These are phyloP conservation scores for Callochromis pleurospilus DNA, from an alignment of 2,113 vertebrate species.

Conservation along the genomic window DNA sequence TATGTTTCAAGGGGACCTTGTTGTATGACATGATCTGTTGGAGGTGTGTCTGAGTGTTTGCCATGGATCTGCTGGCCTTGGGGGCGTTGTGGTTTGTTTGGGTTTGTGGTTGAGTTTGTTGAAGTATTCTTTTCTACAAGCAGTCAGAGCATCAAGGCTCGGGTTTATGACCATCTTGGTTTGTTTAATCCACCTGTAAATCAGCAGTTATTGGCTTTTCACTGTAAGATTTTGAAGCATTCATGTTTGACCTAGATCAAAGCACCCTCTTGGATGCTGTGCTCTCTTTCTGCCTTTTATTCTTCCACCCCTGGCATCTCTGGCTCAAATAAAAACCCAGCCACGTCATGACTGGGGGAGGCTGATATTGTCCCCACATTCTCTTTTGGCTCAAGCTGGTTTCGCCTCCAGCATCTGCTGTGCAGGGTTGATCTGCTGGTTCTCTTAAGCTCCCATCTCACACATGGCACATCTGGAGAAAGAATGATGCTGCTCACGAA, in stretches of 20 bases:
- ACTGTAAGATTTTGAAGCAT: neutral
- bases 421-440: conserved; percentile 45
- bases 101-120: conserved; percentile 28
- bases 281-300: neutral
- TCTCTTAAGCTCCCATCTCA: conserved; percentile 48
- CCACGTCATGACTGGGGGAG: conserved; percentile 39
- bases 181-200: conserved; percentile 39
- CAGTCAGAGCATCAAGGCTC: neutral
- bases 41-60: conserved; percentile 22
- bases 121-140: neutral
- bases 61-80: conserved; percentile 17
- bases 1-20: conserved; percentile 35
- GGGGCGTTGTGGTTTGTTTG: conserved; percentile 32
- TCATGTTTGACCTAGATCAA: conserved; percentile 29
- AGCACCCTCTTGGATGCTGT: neutral
- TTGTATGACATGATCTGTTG: conserved; percentile 33
- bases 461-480: conserved; percentile 79
- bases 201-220: neutral
- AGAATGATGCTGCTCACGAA: conserved; percentile 58
- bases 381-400: conserved; percentile 28
- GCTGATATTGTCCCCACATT: conserved; percentile 55
- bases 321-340: conserved; percentile 27
- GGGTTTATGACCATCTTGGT: conserved; percentile 1
- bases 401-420: conserved; percentile 65
- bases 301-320: neutral